Evolutionary conservation across 2,797 vertebrate genomes (phyloP).

Genomic region (Helostoma temminkii): DNA sequence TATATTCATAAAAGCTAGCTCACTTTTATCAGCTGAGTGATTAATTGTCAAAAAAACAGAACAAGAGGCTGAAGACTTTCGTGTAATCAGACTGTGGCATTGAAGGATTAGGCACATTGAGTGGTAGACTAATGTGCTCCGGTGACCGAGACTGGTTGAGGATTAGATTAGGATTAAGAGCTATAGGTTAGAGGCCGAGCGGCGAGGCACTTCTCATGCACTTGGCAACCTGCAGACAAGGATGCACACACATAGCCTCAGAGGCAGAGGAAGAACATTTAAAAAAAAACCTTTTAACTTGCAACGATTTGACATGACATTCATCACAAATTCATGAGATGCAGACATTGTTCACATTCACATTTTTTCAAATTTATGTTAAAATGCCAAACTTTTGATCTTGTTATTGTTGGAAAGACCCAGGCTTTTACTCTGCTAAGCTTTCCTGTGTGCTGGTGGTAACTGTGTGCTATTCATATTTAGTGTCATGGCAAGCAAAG

Average conservation of each 20-base stretch:
- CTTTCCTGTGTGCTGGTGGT: no score
- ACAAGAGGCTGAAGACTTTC: constrained; percentile 40
- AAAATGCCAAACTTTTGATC: no score
- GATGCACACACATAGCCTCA: neutral
- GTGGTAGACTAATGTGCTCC: constrained; percentile 70
- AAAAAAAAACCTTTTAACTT: constrained; percentile 12
- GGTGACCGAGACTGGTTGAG: constrained; percentile 59
- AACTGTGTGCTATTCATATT: no score
- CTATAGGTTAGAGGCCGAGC: constrained; percentile 56
- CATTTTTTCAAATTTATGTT: no score
- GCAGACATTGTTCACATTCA: constrained; percentile 10
- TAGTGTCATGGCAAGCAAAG: no score
- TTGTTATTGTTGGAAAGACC: no score
- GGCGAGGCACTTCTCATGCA: constrained; percentile 33
- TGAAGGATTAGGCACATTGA: constrained; percentile 69
- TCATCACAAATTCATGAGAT: neutral
- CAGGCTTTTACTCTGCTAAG: no score
- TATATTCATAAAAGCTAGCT: neutral
- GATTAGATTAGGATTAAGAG: constrained; percentile 79
- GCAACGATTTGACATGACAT: neutral
- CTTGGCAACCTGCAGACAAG: constrained; percentile 32
- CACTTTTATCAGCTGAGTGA: constrained; percentile 33
- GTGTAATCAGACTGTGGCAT: constrained; percentile 47
- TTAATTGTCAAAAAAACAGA: constrained; percentile 48
- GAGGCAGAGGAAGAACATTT: constrained; percentile 9